A percentile compares a stretch with the other conserved stretches of the same genome.
These are phyloP conservation scores for Pipistrellus pygmaeus DNA, from an alignment of 2,797 vertebrate species.

Conservation along the genomic window DNA sequence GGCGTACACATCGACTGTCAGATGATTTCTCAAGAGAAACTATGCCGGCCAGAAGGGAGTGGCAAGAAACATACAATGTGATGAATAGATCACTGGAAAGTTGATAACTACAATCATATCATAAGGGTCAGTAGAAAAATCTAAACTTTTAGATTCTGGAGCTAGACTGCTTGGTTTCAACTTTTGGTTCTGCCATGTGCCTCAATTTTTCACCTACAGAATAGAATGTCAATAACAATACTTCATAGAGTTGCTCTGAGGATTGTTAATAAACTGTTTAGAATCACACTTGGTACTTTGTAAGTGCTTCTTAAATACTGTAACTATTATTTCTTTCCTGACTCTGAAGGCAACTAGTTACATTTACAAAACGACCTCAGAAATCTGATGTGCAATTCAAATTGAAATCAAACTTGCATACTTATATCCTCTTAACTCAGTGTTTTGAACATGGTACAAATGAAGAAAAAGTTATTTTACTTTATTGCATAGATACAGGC, in stretches of 20 bases:
- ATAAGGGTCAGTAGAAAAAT: constrained; percentile 29
- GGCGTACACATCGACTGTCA: too few species aligned
- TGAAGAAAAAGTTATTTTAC: constrained; percentile 5
- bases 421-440: constrained; percentile 1
- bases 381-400: constrained; percentile 34
- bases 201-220: not conserved
- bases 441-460: not conserved
- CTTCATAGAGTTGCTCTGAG: not conserved
- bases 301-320: not conserved
- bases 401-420: not conserved
- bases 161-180: not conserved
- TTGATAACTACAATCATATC: constrained; percentile 17
- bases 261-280: not conserved
- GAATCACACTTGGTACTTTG: not conserved
- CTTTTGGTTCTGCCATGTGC: not conserved
- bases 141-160: not conserved
- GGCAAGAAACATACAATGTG: too few species aligned
- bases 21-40: too few species aligned
- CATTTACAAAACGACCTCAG: constrained; percentile 9
- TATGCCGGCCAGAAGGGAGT: too few species aligned
- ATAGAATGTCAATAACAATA: not conserved
- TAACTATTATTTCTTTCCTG: constrained; percentile 46
- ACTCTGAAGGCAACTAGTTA: constrained; percentile 39
- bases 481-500: not conserved
- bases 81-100: not conserved